Evolutionary conservation across 2,797 vertebrate species (phyloP).

Genomic region (Syndactyla subalaris): DNA sequence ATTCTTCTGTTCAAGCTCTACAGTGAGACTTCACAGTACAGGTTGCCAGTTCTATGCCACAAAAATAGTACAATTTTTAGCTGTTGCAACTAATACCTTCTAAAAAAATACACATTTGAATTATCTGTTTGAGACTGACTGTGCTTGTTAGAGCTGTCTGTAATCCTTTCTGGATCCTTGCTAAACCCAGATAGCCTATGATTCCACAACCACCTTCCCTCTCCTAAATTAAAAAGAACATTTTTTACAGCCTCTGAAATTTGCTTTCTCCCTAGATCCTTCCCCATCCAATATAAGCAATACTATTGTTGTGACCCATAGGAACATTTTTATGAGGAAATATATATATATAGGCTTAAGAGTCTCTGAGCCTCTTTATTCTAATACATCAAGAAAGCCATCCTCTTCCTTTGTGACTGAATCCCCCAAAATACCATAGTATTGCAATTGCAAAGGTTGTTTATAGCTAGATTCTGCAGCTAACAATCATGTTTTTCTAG

Average conservation of each 20-base stretch:
- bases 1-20: neutral
- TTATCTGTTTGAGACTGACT: neutral
- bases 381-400: neutral
- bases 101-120: neutral
- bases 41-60: neutral
- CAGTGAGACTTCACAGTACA: neutral
- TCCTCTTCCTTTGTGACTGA: neutral
- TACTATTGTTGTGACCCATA: neutral
- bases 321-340: neutral
- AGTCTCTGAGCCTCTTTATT: neutral
- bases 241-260: neutral
- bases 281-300: neutral
- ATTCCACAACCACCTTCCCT: neutral
- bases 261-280: neutral
- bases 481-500: neutral
- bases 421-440: neutral
- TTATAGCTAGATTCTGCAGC: neutral
- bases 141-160: neutral
- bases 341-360: neutral
- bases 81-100: neutral
- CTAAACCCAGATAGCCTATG: neutral
- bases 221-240: neutral
- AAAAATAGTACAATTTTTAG: neutral
- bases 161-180: neutral
- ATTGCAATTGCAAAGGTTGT: neutral